Evolutionary conservation across 1,140 invertebrate genomes (phyloP), one percentile per base, ranked within the genome.

Genomic region (Zeugodacus cucurbitae): DNA sequence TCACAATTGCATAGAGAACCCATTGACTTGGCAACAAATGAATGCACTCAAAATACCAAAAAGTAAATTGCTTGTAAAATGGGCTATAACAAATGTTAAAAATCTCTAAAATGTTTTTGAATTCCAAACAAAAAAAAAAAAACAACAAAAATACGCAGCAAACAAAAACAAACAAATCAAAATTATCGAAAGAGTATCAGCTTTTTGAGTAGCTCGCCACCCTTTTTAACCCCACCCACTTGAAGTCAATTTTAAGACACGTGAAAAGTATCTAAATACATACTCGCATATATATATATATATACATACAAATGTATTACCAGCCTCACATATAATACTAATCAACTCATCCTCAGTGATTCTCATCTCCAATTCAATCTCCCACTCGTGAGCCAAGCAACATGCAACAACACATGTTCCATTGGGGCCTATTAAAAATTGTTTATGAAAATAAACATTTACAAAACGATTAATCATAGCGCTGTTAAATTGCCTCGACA

Each of bases 391-490:
- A 17, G 32, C 22, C 85, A 86, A 22, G 48, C 57, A 86, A 41
- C 34, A 74, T 7, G 29, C 48, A 29, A 26, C 85, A 86, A 86
- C 29, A 86, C 29, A 85, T 54, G n/a, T 85, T 48, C 74, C 74
- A 29, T 82, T 82, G 74, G 29, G 44, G 85, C 32, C 85, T 58
- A 59, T 86, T 86, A 59, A 86, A 86, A 86, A 86, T 86, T 86
- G 85, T 86, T 86, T 86, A 86, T 86, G 85, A 86, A 59, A 86
- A 86, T 37, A 86, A 86, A 86, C 85, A 86, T 86, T 86, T 86
- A 86, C 85, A 86, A 86, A 86, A 37, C 48, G 85, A 86, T 86
- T 86, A 86, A 86, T 86, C 85, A 86, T 86, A 82, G 74, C 37
- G 26, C n/a, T 82, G 74, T 82, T 82, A 82, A 82, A 82, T 74